Evolutionary conservation across 2,113 vertebrate genomes (phyloP), one percentile per base, ranked within the genome.

Genomic region (Peromyscus californicus): DNA sequence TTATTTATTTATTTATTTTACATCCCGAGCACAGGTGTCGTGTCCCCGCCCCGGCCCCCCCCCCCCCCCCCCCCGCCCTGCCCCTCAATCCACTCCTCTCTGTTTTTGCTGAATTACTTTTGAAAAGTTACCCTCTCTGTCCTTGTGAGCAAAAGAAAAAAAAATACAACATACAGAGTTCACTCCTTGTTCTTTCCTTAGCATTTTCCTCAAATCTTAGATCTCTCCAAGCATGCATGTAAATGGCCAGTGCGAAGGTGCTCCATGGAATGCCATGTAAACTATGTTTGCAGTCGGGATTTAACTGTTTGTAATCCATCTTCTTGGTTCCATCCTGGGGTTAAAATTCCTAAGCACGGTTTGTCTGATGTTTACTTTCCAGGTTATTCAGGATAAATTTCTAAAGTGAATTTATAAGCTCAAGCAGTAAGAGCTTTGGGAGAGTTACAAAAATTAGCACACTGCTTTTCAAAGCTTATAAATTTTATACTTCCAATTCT

Each of bases 121-220:
- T 69, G 31, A 91, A 85, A 54, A 70, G 54, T 33, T 86, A 13
- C 84, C 67, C 29, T 84, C 57, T 57, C 19, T 61, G 9, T 80
- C 17, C 78, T 45, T 51, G 19, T 83, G 86, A 91, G 65, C 84
- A 94, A 94, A 97, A 95, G 45, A 85, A 26, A 98, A 26, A 98
- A 98, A 97, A 96, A 92, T 67, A 96, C 39, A 24, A 39, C 22
- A 83, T 13, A 39, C 11, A 80, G 54, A 96, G 33, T 19, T 82
- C 80, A 33, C 42, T 57, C 26, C 65, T 94, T 89, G 80, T 16
- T 93, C 91, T 63, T 95, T 48, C 15, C 57, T 22, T 93, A 88
- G 79, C 29, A 63, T 95, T 85, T 92, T 89, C 48, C 85, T 84
- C 22, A 3, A 26, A 39, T 93, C 76, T 92, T 93, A 76, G 19